phyloP scores from a whole-genome alignment of 2,888 invertebrate genomes.

The Micoletzkya japonica region DNA sequence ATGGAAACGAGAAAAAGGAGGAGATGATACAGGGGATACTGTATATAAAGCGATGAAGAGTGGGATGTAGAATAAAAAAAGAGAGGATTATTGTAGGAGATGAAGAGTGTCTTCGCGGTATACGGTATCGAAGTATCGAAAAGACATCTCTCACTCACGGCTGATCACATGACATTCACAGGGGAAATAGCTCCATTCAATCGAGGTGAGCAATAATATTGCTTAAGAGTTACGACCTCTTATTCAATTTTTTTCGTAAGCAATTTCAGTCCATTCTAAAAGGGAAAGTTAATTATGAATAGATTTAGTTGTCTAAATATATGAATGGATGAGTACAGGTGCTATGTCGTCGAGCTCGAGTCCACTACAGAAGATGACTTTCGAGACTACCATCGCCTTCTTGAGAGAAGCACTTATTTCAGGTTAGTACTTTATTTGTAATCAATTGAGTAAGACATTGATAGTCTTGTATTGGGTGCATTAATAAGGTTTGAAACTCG shows the following conservation, averaged over 20 bases:
- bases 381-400: slow-evolving; percentile 87
- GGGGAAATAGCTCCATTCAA: slow-evolving; percentile 88
- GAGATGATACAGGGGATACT: not conserved
- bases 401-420: slow-evolving; percentile 77
- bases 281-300: not conserved
- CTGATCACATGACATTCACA: slow-evolving; percentile 96
- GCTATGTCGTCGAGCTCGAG: slow-evolving; percentile 87
- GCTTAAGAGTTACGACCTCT: too few species aligned
- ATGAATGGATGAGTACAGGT: slow-evolving; percentile 27
- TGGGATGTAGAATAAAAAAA: not conserved
- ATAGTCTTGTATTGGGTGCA: not conserved
- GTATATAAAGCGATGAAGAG: not conserved
- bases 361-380: slow-evolving; percentile 95
- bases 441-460: not conserved
- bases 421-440: slow-evolving; percentile 66
- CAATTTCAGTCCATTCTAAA: not conserved
- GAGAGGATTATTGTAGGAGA: slow-evolving; percentile 71
- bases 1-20: not conserved
- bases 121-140: slow-evolving; percentile 95
- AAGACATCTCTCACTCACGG: slow-evolving; percentile 86
- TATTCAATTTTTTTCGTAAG: too few species aligned
- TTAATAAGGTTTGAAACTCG: not conserved
- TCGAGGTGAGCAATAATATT: slow-evolving; percentile 71
- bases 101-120: slow-evolving; percentile 91
- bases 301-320: not conserved